Evolutionary conservation across 2,113 vertebrate genomes (phyloP), one percentile per base, ranked within the genome.

Genomic region (Thunnus thynnus): DNA sequence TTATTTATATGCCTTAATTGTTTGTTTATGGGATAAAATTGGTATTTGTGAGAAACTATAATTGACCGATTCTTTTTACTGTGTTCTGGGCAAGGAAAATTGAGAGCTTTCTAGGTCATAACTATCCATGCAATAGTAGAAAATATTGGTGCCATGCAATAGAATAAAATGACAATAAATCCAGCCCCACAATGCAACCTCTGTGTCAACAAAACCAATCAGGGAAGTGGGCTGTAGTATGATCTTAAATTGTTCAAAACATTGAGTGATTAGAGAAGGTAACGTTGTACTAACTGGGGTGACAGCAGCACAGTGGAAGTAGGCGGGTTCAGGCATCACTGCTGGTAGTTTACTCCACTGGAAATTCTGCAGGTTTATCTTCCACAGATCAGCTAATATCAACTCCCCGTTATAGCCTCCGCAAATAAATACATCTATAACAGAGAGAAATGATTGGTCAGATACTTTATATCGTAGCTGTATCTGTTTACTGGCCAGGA

Each of bases 231-330:
- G 36, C 36, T 41, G 36, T 41, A 41, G 36, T 41, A 9, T 41
- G 36, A 41, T 41, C 36, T 41, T 41, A 41, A 41, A 9, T 30
- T 30, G 27, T 30, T 30, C 27, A 30, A 30, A 30, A 30, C 27
- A 30, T 30, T 30, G 30, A 30, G 17, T 41, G 30, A 17, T 30
- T 2, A 7, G 1, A 48, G n/a, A n/a, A 18, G 13, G 0, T 16
- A 0, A 18, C 6, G 25, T 52, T 48, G 12, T 58, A 95, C 97
- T 95, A 52, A 99, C 98, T 6, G 98, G 98, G 11, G 98, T 99
- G 60, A 99, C 97, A 44, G 98, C 98, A 83, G 98, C 98, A 60
- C 98, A 99, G 95, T 99, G 98, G 88, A 99, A 99, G 90, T 99
- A 99, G 12, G 97, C 98, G 0, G 98, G 98, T 86, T 99, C 98